Base-by-base conservation (phyloP, 2,113 vertebrate species). In the Eudyptes chrysolophus region DNA sequence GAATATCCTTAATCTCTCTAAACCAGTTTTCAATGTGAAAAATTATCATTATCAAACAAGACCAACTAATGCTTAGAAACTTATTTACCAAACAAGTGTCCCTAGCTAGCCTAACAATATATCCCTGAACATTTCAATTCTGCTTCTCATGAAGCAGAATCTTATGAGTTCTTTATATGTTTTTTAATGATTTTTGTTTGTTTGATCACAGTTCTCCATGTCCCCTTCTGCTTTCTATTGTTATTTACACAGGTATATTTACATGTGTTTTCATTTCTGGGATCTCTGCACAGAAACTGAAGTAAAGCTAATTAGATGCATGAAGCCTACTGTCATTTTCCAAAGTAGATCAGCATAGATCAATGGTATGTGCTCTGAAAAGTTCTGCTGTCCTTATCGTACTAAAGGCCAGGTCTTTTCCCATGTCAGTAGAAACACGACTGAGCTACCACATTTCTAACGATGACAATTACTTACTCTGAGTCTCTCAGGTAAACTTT, bases 1-100 rank as follows among this genome's bases (percentile, higher is more conserved):
- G 20, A 92, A 74, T 72, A 86, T 22, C 46, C 29, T 61, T 80
- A 91, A 38, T 72, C 30, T 80, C 61, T 55, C 52, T 81, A 81
- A 84, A 79, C 24, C 60, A 48, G 26, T 89, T 94, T 96, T 85
- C 94, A 94, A 87, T 90, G 75, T 92, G 84, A 96, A 92, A 97
- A 94, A 87, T 80, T 85, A 44, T 77, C 72, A 65, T 88, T 77
- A 44, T 96, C 60, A 88, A 84, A 95, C 48, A 77, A 92, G 87
- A 89, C 30, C 21, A 32, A 7, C 16, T 86, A 57, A 5, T 90
- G 42, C 30, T 85, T 71, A 58, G 87, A 95, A 96, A 96, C 60
- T 49, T 96, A 82, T 96, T 94, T 95, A 89, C 40, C 42, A 71
- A 95, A 29, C 16, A 72, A 87, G 60, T 48, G 38, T 17, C 66